Percentiles rank a stretch among this genome's conserved stretches.
Evolutionary conservation across 2,797 vertebrate genomes (phyloP).

Genomic region (Danionella dracula): DNA sequence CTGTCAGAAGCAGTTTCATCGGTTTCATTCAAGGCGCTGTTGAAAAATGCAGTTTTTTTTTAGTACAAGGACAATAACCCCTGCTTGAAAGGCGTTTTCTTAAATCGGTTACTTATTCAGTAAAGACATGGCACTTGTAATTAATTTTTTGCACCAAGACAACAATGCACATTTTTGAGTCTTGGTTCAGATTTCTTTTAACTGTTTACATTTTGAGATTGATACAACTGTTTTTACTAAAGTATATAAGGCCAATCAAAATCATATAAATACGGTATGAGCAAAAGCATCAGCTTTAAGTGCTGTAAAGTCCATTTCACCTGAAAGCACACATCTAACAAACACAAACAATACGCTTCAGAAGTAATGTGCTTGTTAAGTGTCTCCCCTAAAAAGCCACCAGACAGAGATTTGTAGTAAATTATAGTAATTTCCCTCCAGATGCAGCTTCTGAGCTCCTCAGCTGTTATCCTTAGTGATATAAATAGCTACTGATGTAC

Average conservation of each 20-base stretch:
- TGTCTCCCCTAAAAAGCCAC: slow-evolving; percentile 15
- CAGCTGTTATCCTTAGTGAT: slow-evolving; percentile 26
- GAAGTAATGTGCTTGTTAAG: slow-evolving; percentile 12
- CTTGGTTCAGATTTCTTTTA: slow-evolving; percentile 6
- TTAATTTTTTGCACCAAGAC: slow-evolving; percentile 2
- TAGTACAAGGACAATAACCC: slow-evolving; percentile 55
- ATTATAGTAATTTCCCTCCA: slow-evolving; percentile 31
- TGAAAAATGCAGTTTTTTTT: slow-evolving; percentile 50
- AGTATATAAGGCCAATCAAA: too few species aligned
- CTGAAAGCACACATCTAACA: background rate
- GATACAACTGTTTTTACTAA: background rate
- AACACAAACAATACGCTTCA: slow-evolving; percentile 22
- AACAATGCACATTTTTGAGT: background rate
- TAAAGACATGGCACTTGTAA: background rate
- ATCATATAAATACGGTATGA: too few species aligned
- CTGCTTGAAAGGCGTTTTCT: slow-evolving; percentile 47
- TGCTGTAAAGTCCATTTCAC: too few species aligned
- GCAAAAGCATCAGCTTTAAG: too few species aligned
- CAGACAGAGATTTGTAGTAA: slow-evolving; percentile 30
- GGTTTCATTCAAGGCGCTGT: slow-evolving; percentile 24
- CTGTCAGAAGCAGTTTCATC: slow-evolving; percentile 48
- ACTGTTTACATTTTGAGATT: background rate
- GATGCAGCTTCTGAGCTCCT: slow-evolving; percentile 21
- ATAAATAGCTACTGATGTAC: slow-evolving; percentile 4
- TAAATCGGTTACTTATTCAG: slow-evolving; percentile 8